Percentiles rank a stretch among this genome's conserved stretches.
These are phyloP conservation scores for Luscinia megarhynchos DNA, from an alignment of 2,797 vertebrate genomes.

Conservation along the genomic window DNA sequence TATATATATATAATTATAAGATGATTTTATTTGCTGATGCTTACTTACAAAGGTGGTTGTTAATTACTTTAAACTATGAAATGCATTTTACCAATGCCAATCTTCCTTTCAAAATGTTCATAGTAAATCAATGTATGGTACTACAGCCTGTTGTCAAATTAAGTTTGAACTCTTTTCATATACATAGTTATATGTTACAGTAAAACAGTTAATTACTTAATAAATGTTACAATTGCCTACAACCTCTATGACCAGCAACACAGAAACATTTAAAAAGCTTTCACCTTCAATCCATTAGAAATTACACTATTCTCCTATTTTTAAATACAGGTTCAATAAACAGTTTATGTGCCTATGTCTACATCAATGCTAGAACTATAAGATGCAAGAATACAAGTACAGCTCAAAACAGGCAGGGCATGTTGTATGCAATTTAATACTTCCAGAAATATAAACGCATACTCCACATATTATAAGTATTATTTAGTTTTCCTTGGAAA, in stretches of 20 bases:
- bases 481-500: conserved; percentile 62
- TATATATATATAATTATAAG: not conserved
- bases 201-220: conserved; percentile 39
- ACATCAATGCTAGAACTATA: conserved; percentile 34
- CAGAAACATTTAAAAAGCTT: conserved; percentile 48
- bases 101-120: conserved; percentile 38
- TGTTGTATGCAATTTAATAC: not conserved
- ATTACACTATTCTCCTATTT: conserved; percentile 32
- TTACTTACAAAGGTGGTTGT: conserved; percentile 12
- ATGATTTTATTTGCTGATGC: not conserved
- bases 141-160: not conserved
- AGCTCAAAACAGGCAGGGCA: conserved; percentile 24
- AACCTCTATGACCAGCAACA: conserved; percentile 21
- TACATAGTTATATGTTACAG: not conserved
- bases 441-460: not conserved
- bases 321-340: conserved; percentile 66
- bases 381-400: conserved; percentile 20
- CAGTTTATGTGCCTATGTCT: conserved; percentile 30
- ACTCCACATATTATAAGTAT: conserved; percentile 16
- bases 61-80: conserved; percentile 41
- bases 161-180: not conserved
- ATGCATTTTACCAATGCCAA: conserved; percentile 21
- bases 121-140: conserved; percentile 20
- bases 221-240: conserved; percentile 15
- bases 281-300: conserved; percentile 19